Conservation (phyloP, 35 echinoderm and acorn worm species). For the Stichopus chloronotus region DNA sequence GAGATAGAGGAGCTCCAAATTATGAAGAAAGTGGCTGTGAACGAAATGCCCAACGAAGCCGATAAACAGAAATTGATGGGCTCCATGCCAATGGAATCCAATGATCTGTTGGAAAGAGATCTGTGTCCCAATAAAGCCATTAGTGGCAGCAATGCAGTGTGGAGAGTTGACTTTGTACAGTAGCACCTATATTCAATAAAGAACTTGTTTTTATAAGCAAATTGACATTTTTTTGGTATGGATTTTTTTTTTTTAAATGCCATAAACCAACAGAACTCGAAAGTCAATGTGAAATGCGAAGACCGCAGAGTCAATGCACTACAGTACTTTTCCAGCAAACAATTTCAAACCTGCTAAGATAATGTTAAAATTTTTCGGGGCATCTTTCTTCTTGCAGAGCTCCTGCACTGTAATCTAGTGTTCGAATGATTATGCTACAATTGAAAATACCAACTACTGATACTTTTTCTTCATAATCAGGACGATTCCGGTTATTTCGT, state of each 20-base stretch:
- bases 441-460: no score
- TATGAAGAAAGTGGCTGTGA: slow-evolving; percentile 19
- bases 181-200: no score
- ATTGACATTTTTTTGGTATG: not conserved
- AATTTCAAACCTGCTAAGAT: no score
- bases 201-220: not conserved
- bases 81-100: not conserved
- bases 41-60: not conserved
- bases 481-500: no score
- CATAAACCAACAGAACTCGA: not conserved
- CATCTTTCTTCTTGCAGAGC: no score
- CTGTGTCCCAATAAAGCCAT: slow-evolving; percentile 15
- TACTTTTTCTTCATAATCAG: no score
- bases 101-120: not conserved
- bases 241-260: not conserved
- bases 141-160: not conserved
- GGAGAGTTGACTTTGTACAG: not conserved
- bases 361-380: no score
- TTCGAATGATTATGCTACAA: no score
- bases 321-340: not conserved
- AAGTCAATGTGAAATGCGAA: not conserved
- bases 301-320: not conserved
- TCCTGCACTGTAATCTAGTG: no score
- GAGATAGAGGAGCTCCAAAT: slow-evolving; percentile 10
- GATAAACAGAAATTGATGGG: slow-evolving; percentile 10